These are phyloP conservation scores for Fregata magnificens DNA, from an alignment of 2,113 vertebrate genomes.

Conservation along the genomic window DNA sequence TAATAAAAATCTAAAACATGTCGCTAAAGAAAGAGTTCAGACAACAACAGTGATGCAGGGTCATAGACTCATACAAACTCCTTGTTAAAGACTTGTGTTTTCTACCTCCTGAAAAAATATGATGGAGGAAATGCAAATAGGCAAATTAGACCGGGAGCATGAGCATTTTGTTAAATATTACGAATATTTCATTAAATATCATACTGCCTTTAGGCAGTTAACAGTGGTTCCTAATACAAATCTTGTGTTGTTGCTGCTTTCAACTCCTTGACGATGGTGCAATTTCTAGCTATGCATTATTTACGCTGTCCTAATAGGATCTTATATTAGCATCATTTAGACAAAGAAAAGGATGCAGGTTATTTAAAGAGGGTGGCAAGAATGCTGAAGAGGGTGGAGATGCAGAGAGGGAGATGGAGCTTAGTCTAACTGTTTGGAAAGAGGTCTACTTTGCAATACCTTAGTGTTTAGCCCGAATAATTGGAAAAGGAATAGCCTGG, in stretches of 20 bases:
- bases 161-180: neutral
- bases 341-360: neutral
- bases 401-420: neutral
- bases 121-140: neutral
- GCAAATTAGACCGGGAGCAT: neutral
- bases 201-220: neutral
- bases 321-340: neutral
- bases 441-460: neutral
- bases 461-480: neutral
- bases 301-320: neutral
- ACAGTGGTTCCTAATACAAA: neutral
- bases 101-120: neutral
- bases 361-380: neutral
- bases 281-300: constrained; percentile 14
- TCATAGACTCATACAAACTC: neutral
- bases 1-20: neutral
- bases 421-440: neutral
- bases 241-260: neutral
- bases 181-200: neutral
- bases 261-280: neutral
- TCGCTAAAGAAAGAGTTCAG: neutral
- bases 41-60: neutral
- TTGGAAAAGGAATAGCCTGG: neutral
- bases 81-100: neutral
- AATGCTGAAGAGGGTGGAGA: neutral